Conservation (phyloP, 2,797 vertebrate species). For the Hoplostethus atlanticus region DNA sequence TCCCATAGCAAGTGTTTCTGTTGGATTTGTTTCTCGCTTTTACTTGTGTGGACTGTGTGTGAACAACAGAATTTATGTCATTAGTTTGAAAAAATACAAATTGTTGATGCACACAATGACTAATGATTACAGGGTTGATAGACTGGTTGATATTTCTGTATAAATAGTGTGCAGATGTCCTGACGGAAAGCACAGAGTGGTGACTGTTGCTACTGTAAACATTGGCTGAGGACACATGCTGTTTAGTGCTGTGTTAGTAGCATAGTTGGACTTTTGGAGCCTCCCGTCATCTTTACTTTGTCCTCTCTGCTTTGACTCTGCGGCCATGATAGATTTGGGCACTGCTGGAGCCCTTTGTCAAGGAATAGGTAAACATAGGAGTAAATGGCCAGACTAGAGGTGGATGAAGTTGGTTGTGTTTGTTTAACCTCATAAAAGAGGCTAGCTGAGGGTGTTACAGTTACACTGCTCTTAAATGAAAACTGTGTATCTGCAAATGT, state of each 20-base stretch:
- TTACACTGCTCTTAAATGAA: no score
- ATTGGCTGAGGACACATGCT: not conserved
- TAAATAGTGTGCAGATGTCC: not conserved
- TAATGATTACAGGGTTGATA: constrained; percentile 1
- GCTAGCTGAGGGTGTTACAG: no score
- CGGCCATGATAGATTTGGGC: not conserved
- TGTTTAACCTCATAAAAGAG: no score
- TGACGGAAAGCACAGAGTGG: constrained; percentile 3
- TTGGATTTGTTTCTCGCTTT: not conserved
- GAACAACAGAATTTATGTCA: not conserved
- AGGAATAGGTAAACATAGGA: no score
- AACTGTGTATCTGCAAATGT: no score
- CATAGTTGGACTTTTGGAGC: constrained; percentile 1
- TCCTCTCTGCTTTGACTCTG: not conserved
- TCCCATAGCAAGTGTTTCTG: not conserved
- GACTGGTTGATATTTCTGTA: not conserved
- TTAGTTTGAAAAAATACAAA: not conserved
- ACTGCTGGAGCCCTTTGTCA: not conserved
- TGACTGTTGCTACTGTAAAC: constrained; percentile 42
- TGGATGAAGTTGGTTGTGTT: no score
- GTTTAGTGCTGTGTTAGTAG: not conserved
- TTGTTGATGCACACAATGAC: not conserved
- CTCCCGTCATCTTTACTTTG: constrained; percentile 9
- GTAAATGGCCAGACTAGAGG: no score
- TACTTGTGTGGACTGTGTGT: constrained; percentile 7